Evolutionary conservation across 1,140 invertebrate genomes (phyloP).

Genomic region (Rhynchophorus ferrugineus): DNA sequence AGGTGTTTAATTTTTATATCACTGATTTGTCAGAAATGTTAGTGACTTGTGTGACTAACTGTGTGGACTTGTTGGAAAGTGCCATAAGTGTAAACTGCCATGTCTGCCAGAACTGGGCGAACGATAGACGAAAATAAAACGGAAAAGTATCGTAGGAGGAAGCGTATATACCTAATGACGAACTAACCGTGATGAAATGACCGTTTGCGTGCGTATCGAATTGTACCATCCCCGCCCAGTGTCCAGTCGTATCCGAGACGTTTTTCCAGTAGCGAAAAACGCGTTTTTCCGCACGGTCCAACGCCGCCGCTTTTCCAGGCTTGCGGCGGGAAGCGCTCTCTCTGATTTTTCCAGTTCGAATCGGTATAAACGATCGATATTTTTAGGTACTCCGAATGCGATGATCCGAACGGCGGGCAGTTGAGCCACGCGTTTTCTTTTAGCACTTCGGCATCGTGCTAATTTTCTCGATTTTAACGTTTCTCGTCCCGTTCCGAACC

Average conservation of each 20-base stretch:
- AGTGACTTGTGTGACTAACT: no score
- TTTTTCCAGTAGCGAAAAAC: no score
- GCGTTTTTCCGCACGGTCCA: no score
- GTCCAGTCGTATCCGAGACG: neutral
- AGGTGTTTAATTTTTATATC: no score
- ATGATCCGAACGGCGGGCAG: neutral
- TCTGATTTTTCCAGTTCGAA: slow-evolving; percentile 17
- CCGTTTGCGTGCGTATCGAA: neutral
- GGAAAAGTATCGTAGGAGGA: slow-evolving; percentile 1
- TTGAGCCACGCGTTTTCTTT: slow-evolving; percentile 9
- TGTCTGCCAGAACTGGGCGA: neutral
- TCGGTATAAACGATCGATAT: slow-evolving; percentile 18
- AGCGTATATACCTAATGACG: no score
- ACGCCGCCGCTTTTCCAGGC: no score
- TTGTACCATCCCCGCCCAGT: neutral
- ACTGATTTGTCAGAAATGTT: no score
- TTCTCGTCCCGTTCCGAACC: no score
- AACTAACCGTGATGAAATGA: no score
- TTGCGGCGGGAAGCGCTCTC: neutral
- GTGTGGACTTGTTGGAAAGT: no score
- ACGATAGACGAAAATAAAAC: slow-evolving; percentile 2
- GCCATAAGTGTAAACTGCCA: no score
- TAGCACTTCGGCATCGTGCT: slow-evolving; percentile 1
- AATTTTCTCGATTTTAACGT: neutral
- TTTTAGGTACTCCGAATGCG: slow-evolving; percentile 10